phyloP scores from a whole-genome alignment of 2,113 vertebrate genomes.

The Microtus montanus region DNA sequence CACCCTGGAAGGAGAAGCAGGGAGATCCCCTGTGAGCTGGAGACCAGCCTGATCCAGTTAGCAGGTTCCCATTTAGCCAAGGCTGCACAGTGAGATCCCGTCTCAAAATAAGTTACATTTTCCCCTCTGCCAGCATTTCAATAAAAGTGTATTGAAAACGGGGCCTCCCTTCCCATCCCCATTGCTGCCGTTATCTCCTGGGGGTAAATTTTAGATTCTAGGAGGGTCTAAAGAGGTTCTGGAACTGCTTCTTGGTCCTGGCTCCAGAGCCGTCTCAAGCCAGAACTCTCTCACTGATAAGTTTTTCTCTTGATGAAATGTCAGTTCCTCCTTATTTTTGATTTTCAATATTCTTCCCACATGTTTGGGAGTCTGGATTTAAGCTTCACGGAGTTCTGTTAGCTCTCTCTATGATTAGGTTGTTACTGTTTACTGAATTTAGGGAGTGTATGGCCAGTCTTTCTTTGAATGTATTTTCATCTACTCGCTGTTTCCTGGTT shows the following conservation, averaged over 20 bases:
- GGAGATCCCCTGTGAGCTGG: neutral
- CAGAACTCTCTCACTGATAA: conserved; percentile 7
- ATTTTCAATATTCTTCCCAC: neutral
- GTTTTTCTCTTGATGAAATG: conserved; percentile 11
- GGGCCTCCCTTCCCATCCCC: rapidly evolving
- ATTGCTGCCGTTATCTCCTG: neutral
- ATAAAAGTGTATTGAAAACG: conserved; percentile 15
- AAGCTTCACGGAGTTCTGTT: neutral
- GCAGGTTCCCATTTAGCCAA: neutral
- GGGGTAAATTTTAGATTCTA: neutral
- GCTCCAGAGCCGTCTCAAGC: neutral
- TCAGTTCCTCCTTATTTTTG: conserved; percentile 20
- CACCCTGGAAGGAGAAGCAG: neutral
- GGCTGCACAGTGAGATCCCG: too few species aligned
- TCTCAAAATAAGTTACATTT: neutral
- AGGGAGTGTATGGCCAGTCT: neutral
- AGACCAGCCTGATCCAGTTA: neutral
- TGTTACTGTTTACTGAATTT: conserved; percentile 30
- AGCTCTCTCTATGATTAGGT: neutral
- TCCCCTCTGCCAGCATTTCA: neutral
- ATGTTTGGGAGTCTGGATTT: neutral
- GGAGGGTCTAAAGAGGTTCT: neutral
- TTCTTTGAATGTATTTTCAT: neutral
- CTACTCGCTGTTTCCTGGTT: neutral
- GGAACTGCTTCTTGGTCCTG: neutral